Percentiles rank a stretch among this genome's conserved stretches.
Conservation (phyloP, 2,888 invertebrate species). For the Lobophora halterata region DNA sequence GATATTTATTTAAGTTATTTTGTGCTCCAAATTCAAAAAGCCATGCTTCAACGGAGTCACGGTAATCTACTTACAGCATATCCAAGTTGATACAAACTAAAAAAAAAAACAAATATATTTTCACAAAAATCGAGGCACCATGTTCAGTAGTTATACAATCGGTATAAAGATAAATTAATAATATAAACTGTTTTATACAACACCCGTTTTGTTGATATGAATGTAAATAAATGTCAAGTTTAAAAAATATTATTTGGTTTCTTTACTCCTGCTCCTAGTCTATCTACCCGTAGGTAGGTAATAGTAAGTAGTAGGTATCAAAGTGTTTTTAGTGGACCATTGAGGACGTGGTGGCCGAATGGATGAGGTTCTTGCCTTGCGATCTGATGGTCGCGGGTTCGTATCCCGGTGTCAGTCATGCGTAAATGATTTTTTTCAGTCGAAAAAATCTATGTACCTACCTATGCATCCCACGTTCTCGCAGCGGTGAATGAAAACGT, state of each 20-base stretch:
- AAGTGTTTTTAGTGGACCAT: too few relatives aligned
- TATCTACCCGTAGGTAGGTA: too few relatives aligned
- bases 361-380: too few relatives aligned
- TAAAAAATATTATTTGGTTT: slow-evolving; percentile 44
- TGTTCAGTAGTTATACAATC: slow-evolving; percentile 68
- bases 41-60: slow-evolving; percentile 41
- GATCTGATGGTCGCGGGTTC: too few relatives aligned
- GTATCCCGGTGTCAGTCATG: too few relatives aligned
- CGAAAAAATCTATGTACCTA: too few relatives aligned
- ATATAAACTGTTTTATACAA: slow-evolving; percentile 77
- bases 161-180: slow-evolving; percentile 57
- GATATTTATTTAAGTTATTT: slow-evolving; percentile 5
- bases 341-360: too few relatives aligned
- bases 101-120: slow-evolving; percentile 65
- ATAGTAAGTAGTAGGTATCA: too few relatives aligned
- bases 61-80: slow-evolving; percentile 52
- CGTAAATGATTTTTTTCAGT: too few relatives aligned
- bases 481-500: too few relatives aligned
- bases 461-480: too few relatives aligned
- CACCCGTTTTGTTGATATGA: slow-evolving; percentile 81
- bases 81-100: slow-evolving; percentile 50
- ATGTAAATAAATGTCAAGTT: slow-evolving; percentile 83
- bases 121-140: slow-evolving; percentile 68
- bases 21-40: slow-evolving; percentile 24
- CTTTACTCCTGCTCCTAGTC: slow-evolving; percentile 26